These are phyloP conservation scores for Poecile atricapillus DNA, from an alignment of 2,113 vertebrate genomes.

Conservation along the genomic window DNA sequence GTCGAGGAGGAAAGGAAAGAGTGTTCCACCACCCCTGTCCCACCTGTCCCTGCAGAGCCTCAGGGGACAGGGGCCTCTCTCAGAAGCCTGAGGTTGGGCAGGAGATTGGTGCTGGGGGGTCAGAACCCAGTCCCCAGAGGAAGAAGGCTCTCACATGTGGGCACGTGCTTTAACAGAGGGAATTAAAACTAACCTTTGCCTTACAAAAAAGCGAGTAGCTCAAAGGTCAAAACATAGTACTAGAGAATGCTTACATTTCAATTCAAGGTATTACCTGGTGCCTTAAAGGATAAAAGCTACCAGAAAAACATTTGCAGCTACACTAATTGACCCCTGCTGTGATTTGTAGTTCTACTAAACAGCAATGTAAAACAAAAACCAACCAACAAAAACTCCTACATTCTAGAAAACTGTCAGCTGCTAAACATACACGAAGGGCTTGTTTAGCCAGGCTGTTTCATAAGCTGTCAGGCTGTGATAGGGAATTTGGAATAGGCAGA, in stretches of 20 bases:
- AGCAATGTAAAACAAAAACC: not conserved
- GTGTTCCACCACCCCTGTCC: not conserved
- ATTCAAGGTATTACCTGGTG: not conserved
- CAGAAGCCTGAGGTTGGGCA: not conserved
- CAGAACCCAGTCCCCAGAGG: not conserved
- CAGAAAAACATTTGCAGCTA: not conserved
- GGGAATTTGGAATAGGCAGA: slow-evolving; percentile 29
- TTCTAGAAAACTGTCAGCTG: not conserved
- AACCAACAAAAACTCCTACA: not conserved
- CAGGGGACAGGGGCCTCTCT: accelerated
- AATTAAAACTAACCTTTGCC: not conserved
- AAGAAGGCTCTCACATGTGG: not conserved
- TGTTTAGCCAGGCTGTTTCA: not conserved
- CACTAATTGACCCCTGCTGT: slow-evolving; percentile 26
- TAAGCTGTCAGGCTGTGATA: not conserved
- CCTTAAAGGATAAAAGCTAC: slow-evolving; percentile 3
- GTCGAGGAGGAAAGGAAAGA: not conserved
- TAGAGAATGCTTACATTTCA: not conserved
- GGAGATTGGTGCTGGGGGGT: accelerated
- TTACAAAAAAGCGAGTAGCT: not conserved
- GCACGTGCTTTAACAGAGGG: not conserved
- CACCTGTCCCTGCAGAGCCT: not conserved
- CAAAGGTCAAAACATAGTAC: not conserved
- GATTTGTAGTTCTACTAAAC: slow-evolving; percentile 37
- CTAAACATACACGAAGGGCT: not conserved